phyloP scores from a whole-genome alignment of 2,797 vertebrate genomes.

The Glyptemys insculpta region DNA sequence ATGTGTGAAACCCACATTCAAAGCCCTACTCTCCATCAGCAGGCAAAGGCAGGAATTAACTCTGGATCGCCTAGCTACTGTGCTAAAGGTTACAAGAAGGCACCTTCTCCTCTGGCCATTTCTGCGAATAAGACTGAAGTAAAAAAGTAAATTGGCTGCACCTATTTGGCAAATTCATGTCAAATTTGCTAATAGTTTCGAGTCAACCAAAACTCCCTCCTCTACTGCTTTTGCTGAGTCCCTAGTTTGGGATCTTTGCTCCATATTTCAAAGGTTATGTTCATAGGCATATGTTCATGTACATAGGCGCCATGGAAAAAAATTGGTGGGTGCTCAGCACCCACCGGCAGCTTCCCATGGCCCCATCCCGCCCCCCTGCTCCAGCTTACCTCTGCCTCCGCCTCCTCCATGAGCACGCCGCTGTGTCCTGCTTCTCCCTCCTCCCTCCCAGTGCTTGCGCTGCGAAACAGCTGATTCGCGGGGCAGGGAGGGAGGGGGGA shows the following conservation, averaged over 20 bases:
- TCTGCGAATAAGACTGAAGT: background rate
- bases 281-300: background rate
- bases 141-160: background rate
- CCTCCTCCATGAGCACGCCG: too few relatives aligned
- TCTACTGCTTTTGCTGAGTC: background rate
- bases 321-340: too few relatives aligned
- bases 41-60: background rate
- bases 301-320: too few relatives aligned
- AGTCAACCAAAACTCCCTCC: background rate
- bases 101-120: background rate
- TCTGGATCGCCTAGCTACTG: background rate
- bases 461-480: too few relatives aligned
- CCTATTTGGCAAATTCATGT: background rate
- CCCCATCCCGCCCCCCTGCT: too few relatives aligned
- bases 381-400: too few relatives aligned
- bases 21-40: background rate
- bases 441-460: too few relatives aligned
- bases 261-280: slow-evolving; percentile 38
- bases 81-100: background rate
- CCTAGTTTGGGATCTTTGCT: slow-evolving; percentile 26
- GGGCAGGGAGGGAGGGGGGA: too few relatives aligned
- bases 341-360: too few relatives aligned
- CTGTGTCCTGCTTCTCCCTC: too few relatives aligned
- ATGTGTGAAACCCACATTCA: background rate
- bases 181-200: background rate